Evolutionary conservation across 2,113 vertebrate genomes (phyloP).

Genomic region (Melanerpes formicivorus): DNA sequence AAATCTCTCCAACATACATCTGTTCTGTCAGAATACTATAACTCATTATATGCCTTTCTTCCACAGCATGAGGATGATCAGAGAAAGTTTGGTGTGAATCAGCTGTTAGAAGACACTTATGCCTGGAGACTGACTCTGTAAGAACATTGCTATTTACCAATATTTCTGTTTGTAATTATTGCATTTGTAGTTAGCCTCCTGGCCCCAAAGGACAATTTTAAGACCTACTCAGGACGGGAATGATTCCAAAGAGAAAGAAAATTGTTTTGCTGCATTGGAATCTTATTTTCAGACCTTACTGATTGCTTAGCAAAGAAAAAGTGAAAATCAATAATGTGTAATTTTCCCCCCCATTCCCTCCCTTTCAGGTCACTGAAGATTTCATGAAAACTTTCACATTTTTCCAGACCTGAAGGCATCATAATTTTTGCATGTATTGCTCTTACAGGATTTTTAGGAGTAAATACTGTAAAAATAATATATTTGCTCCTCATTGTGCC

Average conservation of each 20-base stretch:
- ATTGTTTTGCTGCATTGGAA: background rate
- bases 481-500: background rate
- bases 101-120: slow-evolving; percentile 54
- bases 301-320: background rate
- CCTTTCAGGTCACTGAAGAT: background rate
- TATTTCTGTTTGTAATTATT: background rate
- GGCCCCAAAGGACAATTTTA: background rate
- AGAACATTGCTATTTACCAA: background rate
- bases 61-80: slow-evolving; percentile 73
- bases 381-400: background rate
- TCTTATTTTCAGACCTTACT: background rate
- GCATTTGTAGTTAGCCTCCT: background rate
- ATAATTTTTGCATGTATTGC: fast-evolving
- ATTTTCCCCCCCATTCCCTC: background rate
- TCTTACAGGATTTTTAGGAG: background rate
- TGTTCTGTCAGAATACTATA: background rate
- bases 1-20: background rate
- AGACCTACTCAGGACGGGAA: background rate
- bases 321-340: background rate
- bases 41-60: slow-evolving; percentile 5
- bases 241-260: background rate
- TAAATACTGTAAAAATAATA: background rate
- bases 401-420: background rate
- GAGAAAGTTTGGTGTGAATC: slow-evolving; percentile 46
- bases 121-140: slow-evolving; percentile 70